Base-by-base conservation (phyloP, 2,797 vertebrate genomes). In the Simalia tracyae region DNA sequence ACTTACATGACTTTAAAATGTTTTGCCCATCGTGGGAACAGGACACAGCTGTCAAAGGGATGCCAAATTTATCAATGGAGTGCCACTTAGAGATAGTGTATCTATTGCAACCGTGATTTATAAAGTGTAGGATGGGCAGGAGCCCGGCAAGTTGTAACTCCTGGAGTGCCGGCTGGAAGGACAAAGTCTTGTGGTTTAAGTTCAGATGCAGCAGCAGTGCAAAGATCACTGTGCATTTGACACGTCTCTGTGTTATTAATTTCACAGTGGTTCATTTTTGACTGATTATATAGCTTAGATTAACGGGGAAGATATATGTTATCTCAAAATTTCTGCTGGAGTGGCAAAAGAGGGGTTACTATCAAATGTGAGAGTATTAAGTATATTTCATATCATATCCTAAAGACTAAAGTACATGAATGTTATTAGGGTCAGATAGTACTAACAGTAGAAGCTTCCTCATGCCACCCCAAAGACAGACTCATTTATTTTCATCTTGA, bases 221-320 rank as follows among this genome's bases (percentile, higher is more conserved):
- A 98, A 98, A 98, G 98, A 97, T 97, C 97, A 88, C 89, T 66
- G 64, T 90, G 72, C 42, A 54, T 89, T 84, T 94, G 97, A 97
- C 97, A 98, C 93, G 91, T 97, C 0, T 93, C 89, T 93, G 28
- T 88, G 50, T 26, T 94, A 91, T 57, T 88, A 46, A 89, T 94
- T 92, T 93, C 93, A 28, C 91, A 93, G 0, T 92, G 91, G 92
- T 94, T 97, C 96, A 87, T 91, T 68, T 92, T 57, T 86, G 63
- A 11, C 54, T 91, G 96, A 91, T 93, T 93, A 61, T 19, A 46
- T 86, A 94, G 93, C 15, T 88, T 91, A 28, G 96, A 95, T 93
- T 96, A 96, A 97, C 97, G 96, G 96, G 50, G 96, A 96, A 28
- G 7, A 93, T 89, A 92, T 89, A 46, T 64, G 28, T 90, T 88